Percentiles rank a stretch among this genome's conserved stretches.
Conservation (phyloP, 2,797 vertebrate genomes). For the Sebastes itinus region DNA sequence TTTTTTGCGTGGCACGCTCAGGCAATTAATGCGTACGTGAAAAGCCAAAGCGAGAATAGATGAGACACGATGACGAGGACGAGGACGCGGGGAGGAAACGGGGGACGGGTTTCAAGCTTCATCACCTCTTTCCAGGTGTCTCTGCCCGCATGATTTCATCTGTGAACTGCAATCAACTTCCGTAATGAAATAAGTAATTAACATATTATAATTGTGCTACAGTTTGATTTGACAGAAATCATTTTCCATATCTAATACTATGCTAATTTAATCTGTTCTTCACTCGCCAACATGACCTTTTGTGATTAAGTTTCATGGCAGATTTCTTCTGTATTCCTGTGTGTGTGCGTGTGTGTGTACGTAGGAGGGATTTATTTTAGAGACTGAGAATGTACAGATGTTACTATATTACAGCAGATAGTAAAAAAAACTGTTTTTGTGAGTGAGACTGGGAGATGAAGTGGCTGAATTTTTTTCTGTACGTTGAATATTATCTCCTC, state of each 20-base stretch:
- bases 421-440: slow-evolving; percentile 14
- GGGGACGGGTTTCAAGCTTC: slow-evolving; percentile 78
- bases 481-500: background rate
- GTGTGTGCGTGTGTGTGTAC: slow-evolving; percentile 20
- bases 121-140: slow-evolving; percentile 90
- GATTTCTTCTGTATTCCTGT: slow-evolving; percentile 77
- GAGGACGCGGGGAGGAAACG: slow-evolving; percentile 34
- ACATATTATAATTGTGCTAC: slow-evolving; percentile 99
- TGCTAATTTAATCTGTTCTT: slow-evolving; percentile 99
- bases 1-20: slow-evolving; percentile 55
- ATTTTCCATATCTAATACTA: slow-evolving; percentile 99
- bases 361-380: slow-evolving; percentile 80
- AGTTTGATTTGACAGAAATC: slow-evolving; percentile 98
- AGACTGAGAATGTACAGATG: slow-evolving; percentile 24
- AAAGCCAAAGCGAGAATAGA: slow-evolving; percentile 63
- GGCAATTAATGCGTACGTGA: slow-evolving; percentile 69
- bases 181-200: slow-evolving; percentile 99
- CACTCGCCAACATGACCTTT: slow-evolving; percentile 94
- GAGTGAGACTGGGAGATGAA: slow-evolving; percentile 8
- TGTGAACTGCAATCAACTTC: slow-evolving; percentile 95
- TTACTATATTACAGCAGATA: slow-evolving; percentile 33
- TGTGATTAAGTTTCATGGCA: slow-evolving; percentile 96
- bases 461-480: background rate
- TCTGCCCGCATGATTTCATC: slow-evolving; percentile 91
- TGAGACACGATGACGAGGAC: slow-evolving; percentile 56